Percentiles rank a stretch among this genome's conserved stretches.
phyloP scores from a whole-genome alignment of 2,888 invertebrate species.

The Monoplex corrugatus region DNA sequence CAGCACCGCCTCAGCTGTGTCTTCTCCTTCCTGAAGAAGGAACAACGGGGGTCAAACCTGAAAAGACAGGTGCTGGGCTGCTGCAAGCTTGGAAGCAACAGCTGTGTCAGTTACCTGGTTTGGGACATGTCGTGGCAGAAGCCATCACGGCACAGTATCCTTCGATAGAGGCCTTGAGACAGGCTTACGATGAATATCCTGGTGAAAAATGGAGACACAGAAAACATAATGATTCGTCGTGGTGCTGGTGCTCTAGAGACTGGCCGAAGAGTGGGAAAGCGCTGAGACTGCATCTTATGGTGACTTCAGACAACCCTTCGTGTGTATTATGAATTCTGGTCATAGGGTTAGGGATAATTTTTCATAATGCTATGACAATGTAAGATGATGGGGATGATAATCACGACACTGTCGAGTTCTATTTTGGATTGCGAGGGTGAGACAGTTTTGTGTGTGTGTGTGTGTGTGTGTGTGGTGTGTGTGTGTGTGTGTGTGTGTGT shows the following conservation, averaged over 20 bases:
- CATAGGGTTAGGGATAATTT: no score
- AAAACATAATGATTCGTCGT: constrained; percentile 87
- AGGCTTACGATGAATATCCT: constrained; percentile 85
- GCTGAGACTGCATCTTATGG: constrained; percentile 87
- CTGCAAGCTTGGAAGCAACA: constrained; percentile 90
- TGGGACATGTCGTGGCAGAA: constrained; percentile 90
- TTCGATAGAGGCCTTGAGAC: constrained; percentile 86
- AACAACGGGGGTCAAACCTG: constrained; percentile 84
- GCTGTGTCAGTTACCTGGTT: constrained; percentile 89
- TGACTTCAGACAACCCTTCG: constrained; percentile 84
- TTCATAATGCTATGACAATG: no score
- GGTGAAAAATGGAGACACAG: constrained; percentile 85
- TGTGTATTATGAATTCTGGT: no score
- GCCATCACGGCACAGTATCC: constrained; percentile 88
- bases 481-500: no score
- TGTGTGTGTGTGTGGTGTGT: no score
- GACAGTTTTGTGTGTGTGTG: no score
- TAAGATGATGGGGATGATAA: no score
- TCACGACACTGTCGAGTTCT: no score
- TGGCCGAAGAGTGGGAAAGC: constrained; percentile 89
- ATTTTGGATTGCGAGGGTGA: no score
- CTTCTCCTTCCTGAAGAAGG: constrained; percentile 87
- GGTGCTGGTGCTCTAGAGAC: constrained; percentile 88
- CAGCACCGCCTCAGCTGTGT: constrained; percentile 73
- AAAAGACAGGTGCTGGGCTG: constrained; percentile 87